phyloP scores from a whole-genome alignment of 2,888 invertebrate species.

The Apamea monoglypha region DNA sequence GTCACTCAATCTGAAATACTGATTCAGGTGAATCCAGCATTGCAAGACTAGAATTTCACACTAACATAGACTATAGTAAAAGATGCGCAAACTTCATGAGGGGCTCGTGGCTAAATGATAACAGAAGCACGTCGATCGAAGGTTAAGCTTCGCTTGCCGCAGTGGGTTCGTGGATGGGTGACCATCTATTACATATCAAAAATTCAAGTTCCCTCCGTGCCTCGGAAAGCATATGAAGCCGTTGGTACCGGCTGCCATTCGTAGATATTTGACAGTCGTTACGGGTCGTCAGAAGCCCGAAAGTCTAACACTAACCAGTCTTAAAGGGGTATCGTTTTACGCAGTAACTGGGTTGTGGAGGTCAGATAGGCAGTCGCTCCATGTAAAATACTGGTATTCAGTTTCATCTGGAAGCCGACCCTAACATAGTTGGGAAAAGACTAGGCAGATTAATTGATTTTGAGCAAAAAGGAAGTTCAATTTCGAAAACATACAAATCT shows the following conservation, averaged over 20 bases:
- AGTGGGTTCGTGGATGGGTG: background rate
- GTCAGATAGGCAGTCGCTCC: too few relatives aligned
- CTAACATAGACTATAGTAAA: too few relatives aligned
- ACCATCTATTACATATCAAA: background rate
- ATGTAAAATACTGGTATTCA: too few relatives aligned
- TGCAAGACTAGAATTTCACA: background rate
- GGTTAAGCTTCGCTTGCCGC: background rate
- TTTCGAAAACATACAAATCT: background rate
- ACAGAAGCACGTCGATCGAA: background rate
- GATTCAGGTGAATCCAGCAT: background rate
- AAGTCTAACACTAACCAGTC: too few relatives aligned
- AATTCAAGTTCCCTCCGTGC: background rate
- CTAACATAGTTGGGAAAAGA: background rate
- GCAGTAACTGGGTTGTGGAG: too few relatives aligned
- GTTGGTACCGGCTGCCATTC: too few relatives aligned
- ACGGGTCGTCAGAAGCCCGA: too few relatives aligned
- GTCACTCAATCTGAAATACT: background rate
- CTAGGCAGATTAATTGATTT: background rate
- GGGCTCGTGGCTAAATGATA: too few relatives aligned
- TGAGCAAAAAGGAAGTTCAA: background rate
- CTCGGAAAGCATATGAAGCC: too few relatives aligned
- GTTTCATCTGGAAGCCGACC: too few relatives aligned
- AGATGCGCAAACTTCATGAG: background rate
- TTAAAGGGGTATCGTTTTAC: too few relatives aligned
- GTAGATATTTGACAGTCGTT: background rate